A percentile compares a stretch with the other conserved stretches of the same genome.
Evolutionary conservation across 1,140 invertebrate genomes (phyloP).

Genomic region (Cherax quadricarinatus): DNA sequence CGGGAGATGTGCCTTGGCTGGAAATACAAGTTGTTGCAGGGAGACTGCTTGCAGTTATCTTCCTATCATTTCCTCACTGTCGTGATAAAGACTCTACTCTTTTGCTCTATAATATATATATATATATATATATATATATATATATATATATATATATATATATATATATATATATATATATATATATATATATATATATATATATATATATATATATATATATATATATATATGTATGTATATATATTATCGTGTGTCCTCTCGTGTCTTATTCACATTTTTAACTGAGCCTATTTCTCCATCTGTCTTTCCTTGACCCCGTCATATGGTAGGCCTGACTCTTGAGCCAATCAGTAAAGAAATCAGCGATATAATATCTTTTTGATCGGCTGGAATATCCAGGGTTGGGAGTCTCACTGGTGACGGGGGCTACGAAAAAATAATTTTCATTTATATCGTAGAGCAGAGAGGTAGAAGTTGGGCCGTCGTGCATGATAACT

Average conservation of each 20-base stretch:
- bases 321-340: neutral
- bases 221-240: too few relatives aligned
- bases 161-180: too few relatives aligned
- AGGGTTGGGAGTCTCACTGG: neutral
- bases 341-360: neutral
- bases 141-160: too few relatives aligned
- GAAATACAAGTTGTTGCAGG: too few relatives aligned
- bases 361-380: neutral
- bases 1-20: too few relatives aligned
- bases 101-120: too few relatives aligned
- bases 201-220: too few relatives aligned
- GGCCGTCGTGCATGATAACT: neutral
- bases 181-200: too few relatives aligned
- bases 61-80: too few relatives aligned
- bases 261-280: slow-evolving; percentile 20
- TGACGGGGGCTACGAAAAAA: neutral
- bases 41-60: too few relatives aligned
- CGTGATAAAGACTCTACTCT: too few relatives aligned
- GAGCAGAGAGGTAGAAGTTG: neutral
- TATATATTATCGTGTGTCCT: neutral
- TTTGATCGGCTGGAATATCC: neutral
- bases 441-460: neutral
- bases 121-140: too few relatives aligned
- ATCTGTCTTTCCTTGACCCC: slow-evolving; percentile 14
- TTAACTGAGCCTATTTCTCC: slow-evolving; percentile 6